Conservation (phyloP, 2,113 vertebrate genomes). For the Sylvia atricapilla region DNA sequence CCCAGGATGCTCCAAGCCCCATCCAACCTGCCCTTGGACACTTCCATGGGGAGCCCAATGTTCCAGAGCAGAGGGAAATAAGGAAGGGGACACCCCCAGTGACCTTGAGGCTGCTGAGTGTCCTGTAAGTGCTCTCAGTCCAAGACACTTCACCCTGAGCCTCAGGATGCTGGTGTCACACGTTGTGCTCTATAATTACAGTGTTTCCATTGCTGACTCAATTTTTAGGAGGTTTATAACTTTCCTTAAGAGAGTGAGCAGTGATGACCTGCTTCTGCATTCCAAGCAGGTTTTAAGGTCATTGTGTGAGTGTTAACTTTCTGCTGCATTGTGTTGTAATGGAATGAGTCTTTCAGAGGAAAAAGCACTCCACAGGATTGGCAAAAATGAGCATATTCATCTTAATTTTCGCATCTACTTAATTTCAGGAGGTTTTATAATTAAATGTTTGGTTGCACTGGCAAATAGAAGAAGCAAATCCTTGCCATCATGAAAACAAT, state of each 20-base stretch:
- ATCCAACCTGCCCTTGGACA: neutral
- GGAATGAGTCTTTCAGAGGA: constrained; percentile 70
- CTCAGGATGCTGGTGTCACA: neutral
- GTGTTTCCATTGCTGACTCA: constrained; percentile 33
- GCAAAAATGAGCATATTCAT: constrained; percentile 73
- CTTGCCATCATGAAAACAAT: constrained; percentile 15
- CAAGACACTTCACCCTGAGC: neutral
- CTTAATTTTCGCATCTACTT: constrained; percentile 73
- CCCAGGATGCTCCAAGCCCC: accelerated
- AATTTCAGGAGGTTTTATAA: constrained; percentile 69
- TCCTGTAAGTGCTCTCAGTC: neutral
- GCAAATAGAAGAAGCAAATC: constrained; percentile 53
- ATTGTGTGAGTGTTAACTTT: constrained; percentile 66
- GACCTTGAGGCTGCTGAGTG: neutral
- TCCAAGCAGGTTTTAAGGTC: constrained; percentile 65
- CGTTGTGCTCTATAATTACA: constrained; percentile 25
- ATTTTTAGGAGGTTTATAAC: constrained; percentile 39
- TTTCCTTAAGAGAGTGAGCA: neutral
- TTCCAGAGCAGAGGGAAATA: neutral
- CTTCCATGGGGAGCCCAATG: neutral
- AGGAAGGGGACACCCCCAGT: neutral
- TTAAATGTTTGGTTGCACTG: constrained; percentile 74
- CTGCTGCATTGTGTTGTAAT: constrained; percentile 65
- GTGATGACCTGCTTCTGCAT: constrained; percentile 65
- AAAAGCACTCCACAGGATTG: constrained; percentile 57